Base-by-base conservation (phyloP, 2,797 vertebrate genomes). In the Onychomys arenicola region DNA sequence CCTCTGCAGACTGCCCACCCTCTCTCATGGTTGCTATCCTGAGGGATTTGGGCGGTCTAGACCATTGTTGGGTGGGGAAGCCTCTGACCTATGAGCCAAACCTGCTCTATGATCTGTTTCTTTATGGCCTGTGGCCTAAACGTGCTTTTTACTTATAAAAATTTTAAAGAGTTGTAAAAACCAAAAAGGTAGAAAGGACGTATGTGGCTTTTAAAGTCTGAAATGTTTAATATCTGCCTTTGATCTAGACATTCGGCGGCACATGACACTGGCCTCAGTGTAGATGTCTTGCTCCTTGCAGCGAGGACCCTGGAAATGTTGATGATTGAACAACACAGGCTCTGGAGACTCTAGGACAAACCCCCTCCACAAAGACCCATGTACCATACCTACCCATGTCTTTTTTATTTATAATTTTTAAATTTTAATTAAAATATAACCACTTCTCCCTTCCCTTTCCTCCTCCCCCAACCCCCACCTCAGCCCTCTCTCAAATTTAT, bases 271-370 rank as follows among this genome's bases (percentile, higher is more conserved):
- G 59, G 29, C 10, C 67, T n/a, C 49, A 7, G 13, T 29, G 2
- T 25, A 7, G 49, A 77, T 43, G 11, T 11, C 69, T 6, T 49
- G 23, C 29, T 76, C 17, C 25, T 7, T n/a, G 32, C 6, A 67
- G 40, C 61, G 59, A 84, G 57, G 40, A 32, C 69, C 1, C 7
- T 4, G 8, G 19, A n/a, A 37, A 57, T 10, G 21, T n/a, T 57
- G 16, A 69, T 49, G 3, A 17, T 0, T 11, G 29, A 17, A 46
- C 6, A 29, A 76, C 29, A 23, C 2, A 0, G 29, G 19, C 29
- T 29, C 27, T 40, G 19, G 37, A 57, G 40, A 37, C n/a, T 37
- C n/a, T 37, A 37, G 23, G n/a, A 23, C n/a, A 37, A 8, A 8
- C 17, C n/a, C 34, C 34, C 2, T 17, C 13, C 32, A 67, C 17